Evolutionary conservation across 2,797 vertebrate species (phyloP).

Genomic region (Clarias fuscus): DNA sequence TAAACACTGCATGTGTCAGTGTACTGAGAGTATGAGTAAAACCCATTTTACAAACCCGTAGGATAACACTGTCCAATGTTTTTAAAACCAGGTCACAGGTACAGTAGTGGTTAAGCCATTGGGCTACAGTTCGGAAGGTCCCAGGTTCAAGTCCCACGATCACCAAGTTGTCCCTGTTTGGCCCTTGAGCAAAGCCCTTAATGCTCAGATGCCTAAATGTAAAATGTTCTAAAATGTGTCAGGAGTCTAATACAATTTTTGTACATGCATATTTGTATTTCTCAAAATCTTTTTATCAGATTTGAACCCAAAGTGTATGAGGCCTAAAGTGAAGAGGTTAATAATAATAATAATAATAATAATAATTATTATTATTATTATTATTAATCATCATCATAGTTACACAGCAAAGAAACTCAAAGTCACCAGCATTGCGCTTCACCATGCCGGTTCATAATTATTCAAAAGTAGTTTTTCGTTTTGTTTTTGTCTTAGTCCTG

Average conservation of each 20-base stretch:
- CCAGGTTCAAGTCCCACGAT: too few relatives aligned
- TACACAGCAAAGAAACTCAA: neutral
- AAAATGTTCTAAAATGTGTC: too few relatives aligned
- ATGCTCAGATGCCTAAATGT: too few relatives aligned
- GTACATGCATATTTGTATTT: neutral
- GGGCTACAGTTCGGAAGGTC: too few relatives aligned
- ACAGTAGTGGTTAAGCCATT: too few relatives aligned
- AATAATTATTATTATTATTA: too few relatives aligned
- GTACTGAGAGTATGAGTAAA: neutral
- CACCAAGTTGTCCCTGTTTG: too few relatives aligned
- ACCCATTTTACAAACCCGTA: neutral
- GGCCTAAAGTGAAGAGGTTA: neutral
- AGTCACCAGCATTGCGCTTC: neutral
- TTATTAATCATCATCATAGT: too few relatives aligned
- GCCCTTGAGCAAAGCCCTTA: too few relatives aligned
- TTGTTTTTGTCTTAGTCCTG: neutral
- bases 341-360: too few relatives aligned
- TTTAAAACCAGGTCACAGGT: too few relatives aligned
- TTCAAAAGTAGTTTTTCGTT: neutral
- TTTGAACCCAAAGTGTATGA: neutral
- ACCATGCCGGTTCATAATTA: neutral
- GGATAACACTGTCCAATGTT: too few relatives aligned
- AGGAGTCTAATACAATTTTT: neutral
- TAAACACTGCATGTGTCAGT: neutral
- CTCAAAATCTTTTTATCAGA: neutral